A percentile compares a stretch with the other conserved stretches of the same genome.
These are phyloP conservation scores for Melanostoma mellinum DNA, from an alignment of 2,888 invertebrate species.

Conservation along the genomic window DNA sequence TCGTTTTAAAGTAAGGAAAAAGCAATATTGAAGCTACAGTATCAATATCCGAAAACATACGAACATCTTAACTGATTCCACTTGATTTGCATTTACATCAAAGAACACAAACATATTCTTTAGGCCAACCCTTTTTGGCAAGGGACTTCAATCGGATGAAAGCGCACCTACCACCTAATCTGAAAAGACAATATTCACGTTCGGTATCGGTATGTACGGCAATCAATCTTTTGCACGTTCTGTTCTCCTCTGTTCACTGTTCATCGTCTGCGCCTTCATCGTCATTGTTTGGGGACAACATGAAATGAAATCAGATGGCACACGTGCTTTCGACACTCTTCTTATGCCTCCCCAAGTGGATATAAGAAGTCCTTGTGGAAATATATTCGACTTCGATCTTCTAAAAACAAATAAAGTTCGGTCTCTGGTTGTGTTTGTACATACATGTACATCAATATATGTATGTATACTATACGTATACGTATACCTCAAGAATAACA, in stretches of 20 bases:
- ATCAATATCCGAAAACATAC: conserved; percentile 57
- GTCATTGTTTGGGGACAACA: conserved; percentile 48
- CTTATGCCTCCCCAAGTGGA: conserved; percentile 16
- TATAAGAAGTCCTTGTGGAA: conserved; percentile 24
- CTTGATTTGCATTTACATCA: conserved; percentile 71
- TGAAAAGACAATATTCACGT: conserved; percentile 66
- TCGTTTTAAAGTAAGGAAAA: conserved; percentile 10
- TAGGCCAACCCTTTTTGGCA: conserved; percentile 45
- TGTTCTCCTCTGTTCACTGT: conserved; percentile 37
- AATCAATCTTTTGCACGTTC: conserved; percentile 70
- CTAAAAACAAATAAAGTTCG: conserved; percentile 58
- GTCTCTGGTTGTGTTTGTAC: conserved; percentile 6
- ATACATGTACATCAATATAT: no score
- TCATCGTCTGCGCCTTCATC: conserved; percentile 25
- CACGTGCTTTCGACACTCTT: conserved; percentile 68
- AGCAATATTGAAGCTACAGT: conserved; percentile 45
- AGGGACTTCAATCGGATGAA: conserved; percentile 15
- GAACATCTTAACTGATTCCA: conserved; percentile 58
- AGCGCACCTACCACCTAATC: conserved; percentile 53
- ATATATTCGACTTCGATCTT: conserved; percentile 52
- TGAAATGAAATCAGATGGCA: conserved; percentile 66
- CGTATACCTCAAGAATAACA: conserved; percentile 45
- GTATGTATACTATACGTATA: no score
- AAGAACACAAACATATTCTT: conserved; percentile 58
- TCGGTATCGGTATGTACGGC: conserved; percentile 44